These are phyloP conservation scores for Deilephila elpenor DNA, from an alignment of 2,888 invertebrate genomes.

Conservation along the genomic window DNA sequence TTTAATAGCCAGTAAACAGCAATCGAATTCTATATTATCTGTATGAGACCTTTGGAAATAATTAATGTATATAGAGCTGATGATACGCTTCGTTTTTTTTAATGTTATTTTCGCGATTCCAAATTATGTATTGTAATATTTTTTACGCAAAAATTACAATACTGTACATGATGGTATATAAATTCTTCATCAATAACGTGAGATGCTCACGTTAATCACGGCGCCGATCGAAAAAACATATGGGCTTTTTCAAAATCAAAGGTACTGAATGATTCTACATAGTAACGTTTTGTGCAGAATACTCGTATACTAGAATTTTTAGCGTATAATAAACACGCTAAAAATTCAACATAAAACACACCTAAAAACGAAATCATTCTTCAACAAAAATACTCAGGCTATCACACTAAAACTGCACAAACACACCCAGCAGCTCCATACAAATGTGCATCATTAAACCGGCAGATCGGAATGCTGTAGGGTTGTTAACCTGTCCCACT, in stretches of 20 bases:
- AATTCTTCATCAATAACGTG: no score
- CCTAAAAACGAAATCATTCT: neutral
- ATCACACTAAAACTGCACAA: conserved; percentile 15
- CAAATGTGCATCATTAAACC: conserved; percentile 66
- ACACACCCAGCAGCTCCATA: conserved; percentile 57
- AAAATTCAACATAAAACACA: neutral
- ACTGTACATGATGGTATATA: no score
- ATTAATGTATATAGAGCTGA: conserved; percentile 60
- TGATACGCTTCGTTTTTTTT: conserved; percentile 34
- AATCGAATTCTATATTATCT: conserved; percentile 75
- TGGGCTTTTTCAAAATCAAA: no score
- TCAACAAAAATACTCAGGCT: neutral
- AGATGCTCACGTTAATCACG: no score
- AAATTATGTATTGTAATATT: no score
- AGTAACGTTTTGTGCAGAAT: no score
- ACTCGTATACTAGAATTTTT: no score
- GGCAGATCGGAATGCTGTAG: conserved; percentile 69
- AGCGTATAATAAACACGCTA: no score
- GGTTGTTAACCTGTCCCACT: conserved; percentile 76
- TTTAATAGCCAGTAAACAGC: conserved; percentile 79
- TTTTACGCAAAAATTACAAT: no score
- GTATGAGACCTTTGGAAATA: conserved; percentile 64
- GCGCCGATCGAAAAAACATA: no score
- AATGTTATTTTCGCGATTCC: neutral
- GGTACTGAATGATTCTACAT: no score